Evolutionary conservation across 2,888 invertebrate species (phyloP).

Genomic region (Scaptomyza flava): DNA sequence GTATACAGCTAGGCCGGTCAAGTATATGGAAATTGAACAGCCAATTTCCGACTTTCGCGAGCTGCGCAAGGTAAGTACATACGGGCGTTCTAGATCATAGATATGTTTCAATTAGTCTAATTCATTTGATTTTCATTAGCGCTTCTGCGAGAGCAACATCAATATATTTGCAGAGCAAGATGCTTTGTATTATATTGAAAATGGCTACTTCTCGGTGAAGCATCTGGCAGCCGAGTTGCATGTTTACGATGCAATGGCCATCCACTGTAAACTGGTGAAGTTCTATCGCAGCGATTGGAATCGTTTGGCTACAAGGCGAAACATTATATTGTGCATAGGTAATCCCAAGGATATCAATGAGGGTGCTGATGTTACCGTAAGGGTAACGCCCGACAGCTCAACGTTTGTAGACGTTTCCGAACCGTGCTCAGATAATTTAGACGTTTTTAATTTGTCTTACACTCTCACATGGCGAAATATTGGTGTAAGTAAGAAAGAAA

Average conservation of each 20-base stretch:
- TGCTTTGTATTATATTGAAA: conserved; percentile 79
- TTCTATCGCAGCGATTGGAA: conserved; percentile 79
- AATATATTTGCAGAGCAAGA: conserved; percentile 82
- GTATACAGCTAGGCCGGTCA: conserved; percentile 56
- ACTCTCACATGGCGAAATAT: conserved; percentile 78
- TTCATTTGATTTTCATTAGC: conserved; percentile 40
- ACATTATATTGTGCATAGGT: conserved; percentile 69
- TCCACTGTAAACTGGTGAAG: conserved; percentile 70
- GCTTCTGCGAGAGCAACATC: conserved; percentile 68
- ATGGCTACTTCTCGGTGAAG: conserved; percentile 80
- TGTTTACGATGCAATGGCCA: conserved; percentile 73
- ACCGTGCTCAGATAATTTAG: conserved; percentile 67
- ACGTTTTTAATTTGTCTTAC: conserved; percentile 65
- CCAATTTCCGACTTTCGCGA: conserved; percentile 68
- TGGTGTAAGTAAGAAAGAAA: conserved; percentile 65
- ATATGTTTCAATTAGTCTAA: not conserved
- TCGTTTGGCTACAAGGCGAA: conserved; percentile 74
- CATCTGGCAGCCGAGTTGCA: conserved; percentile 79
- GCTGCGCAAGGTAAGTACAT: conserved; percentile 64
- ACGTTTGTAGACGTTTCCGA: conserved; percentile 80
- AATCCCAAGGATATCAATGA: conserved; percentile 57
- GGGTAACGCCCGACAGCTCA: conserved; percentile 77
- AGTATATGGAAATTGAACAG: conserved; percentile 69
- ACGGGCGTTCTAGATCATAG: not conserved
- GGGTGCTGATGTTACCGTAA: conserved; percentile 56